A percentile compares a stretch with the other conserved stretches of the same genome.
Evolutionary conservation across 2,113 vertebrate species (phyloP).

Genomic region (Malurus melanocephalus): DNA sequence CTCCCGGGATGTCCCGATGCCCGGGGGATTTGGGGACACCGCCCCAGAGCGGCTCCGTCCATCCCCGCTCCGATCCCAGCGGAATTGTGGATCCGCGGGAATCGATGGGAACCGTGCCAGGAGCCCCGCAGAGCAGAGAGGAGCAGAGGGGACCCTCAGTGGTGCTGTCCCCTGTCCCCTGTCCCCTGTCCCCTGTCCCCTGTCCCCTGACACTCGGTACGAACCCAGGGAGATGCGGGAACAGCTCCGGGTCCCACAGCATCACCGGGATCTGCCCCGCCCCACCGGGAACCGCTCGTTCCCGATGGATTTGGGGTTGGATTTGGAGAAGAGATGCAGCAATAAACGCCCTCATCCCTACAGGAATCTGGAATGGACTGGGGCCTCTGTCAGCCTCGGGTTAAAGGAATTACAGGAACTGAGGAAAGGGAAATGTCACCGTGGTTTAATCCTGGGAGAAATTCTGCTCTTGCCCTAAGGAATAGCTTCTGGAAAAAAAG

Average conservation of each 20-base stretch:
- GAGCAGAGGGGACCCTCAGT: not conserved
- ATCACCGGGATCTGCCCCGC: not conserved
- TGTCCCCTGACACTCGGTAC: rapidly evolving
- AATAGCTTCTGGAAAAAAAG: not conserved
- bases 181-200: not conserved
- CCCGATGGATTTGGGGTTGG: not conserved
- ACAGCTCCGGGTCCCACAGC: not conserved
- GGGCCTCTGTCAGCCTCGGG: not conserved
- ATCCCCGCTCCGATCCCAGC: not conserved
- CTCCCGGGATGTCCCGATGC: not conserved
- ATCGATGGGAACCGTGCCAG: rapidly evolving
- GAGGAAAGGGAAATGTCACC: not conserved
- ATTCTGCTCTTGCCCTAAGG: not conserved
- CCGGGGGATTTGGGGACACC: not conserved
- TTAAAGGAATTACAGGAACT: not conserved
- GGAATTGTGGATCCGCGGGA: not conserved
- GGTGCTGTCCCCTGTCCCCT: not conserved
- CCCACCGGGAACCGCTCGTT: not conserved
- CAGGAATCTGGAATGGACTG: not conserved
- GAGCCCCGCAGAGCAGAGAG: not conserved
- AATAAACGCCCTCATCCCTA: not conserved
- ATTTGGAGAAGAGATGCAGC: conserved; percentile 21
- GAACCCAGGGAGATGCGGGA: not conserved
- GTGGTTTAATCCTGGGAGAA: not conserved
- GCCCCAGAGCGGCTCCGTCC: too few relatives aligned